Base-by-base conservation (phyloP, 2,797 vertebrate genomes). In the Rhabdophis nuchalis region DNA sequence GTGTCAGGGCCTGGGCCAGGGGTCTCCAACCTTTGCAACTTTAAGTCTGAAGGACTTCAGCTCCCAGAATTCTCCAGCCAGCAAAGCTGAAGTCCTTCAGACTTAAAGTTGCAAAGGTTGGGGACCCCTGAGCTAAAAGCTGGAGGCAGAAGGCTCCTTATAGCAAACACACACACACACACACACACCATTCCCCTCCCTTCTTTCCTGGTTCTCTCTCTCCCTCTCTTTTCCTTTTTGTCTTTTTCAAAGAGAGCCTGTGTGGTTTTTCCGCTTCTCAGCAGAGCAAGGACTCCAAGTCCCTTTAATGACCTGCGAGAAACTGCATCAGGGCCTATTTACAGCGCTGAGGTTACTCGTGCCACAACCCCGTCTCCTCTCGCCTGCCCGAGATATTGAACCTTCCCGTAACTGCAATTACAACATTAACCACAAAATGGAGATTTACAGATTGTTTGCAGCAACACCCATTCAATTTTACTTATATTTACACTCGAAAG, bases 341-440 rank as follows among this genome's bases (percentile, higher is more conserved):
- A 97, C 96, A 97, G 96, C 97, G 97, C 97, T 98, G 98, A 98
- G 98, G 98, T 98, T 98, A 98, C 98, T 98, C 97, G 97, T 46
- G 98, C 98, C 98, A 98, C 98, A 98, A 98, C 98, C 98, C 97
- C 98, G 98, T 98, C 98, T 98, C 98, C 98, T 98, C 53, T 98
- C 97, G 98, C 98, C 97, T 99, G 98, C 98, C 98, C 97, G 96
- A 98, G 98, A 98, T 99, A 99, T 99, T 99, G 99, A 99, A 99
- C 98, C 98, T 99, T 99, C 98, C 99, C 98, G 99, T 99, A 99
- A 99, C 98, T 99, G 98, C 98, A 98, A 98, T 98, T 99, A 98
- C 98, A 98, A 98, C 98, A 98, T 97, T 98, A 99, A 99, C 98
- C 98, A 98, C 98, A 98, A 98, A 98, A 98, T 98, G 98, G 98